These are phyloP conservation scores for Xerus inauris DNA, from an alignment of 2,113 vertebrate species.

Conservation along the genomic window DNA sequence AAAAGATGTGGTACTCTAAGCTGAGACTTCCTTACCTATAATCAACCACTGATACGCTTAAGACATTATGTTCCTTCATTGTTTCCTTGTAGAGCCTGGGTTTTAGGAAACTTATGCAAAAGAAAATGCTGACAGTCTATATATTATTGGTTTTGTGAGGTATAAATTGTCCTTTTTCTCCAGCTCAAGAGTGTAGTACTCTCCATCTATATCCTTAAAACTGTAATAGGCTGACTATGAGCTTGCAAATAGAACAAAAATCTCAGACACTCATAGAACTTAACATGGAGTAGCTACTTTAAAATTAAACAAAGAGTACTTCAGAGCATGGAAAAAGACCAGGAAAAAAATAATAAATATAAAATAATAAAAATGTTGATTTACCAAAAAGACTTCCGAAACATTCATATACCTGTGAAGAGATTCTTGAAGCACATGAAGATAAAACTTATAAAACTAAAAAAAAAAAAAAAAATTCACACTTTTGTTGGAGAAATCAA, in stretches of 20 bases:
- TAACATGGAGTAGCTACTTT: not conserved
- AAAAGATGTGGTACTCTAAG: not conserved
- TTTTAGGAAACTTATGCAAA: not conserved
- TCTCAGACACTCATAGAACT: not conserved
- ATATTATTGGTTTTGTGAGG: not conserved
- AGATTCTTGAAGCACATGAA: not conserved
- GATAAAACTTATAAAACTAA: not conserved
- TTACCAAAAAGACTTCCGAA: not conserved
- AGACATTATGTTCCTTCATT: not conserved
- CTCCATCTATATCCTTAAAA: not conserved
- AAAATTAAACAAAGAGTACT: not conserved
- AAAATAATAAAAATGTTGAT: not conserved
- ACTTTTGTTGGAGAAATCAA: not conserved
- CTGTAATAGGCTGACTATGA: not conserved
- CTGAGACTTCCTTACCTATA: not conserved
- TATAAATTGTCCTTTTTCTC: not conserved
- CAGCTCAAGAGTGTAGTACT: not conserved
- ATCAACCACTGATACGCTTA: not conserved
- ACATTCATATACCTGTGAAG: not conserved
- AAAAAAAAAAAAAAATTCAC: not conserved
- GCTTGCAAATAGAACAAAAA: not conserved
- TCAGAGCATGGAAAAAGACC: not conserved
- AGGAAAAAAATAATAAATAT: not conserved
- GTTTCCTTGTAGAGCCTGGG: not conserved
- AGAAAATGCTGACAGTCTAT: not conserved